Evolutionary conservation across 2,888 invertebrate genomes (phyloP).

Genomic region (Dysmachus trigonus): DNA sequence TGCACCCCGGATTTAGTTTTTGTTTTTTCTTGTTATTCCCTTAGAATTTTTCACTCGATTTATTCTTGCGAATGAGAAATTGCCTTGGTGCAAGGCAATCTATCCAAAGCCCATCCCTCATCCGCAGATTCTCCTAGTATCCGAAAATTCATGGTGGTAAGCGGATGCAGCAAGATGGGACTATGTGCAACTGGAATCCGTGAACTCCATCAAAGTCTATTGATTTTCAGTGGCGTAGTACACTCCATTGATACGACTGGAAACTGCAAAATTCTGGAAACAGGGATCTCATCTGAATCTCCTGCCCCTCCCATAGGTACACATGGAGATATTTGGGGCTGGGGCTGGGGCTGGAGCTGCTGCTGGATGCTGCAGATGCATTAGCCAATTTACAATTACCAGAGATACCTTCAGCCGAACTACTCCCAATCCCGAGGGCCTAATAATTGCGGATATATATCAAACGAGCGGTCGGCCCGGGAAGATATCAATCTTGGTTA

Average conservation of each 20-base stretch:
- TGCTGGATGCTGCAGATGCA: neutral
- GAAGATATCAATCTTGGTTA: neutral
- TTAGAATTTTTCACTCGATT: slow-evolving; percentile 28
- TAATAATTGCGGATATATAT: slow-evolving; percentile 25
- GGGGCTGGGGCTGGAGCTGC: neutral
- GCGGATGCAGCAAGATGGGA: slow-evolving; percentile 27
- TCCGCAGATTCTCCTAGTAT: slow-evolving; percentile 2
- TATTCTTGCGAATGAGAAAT: slow-evolving; percentile 23
- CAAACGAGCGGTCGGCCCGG: neutral
- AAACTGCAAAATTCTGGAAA: neutral
- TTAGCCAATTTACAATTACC: slow-evolving; percentile 19
- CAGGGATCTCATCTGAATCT: neutral
- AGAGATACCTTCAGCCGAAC: neutral
- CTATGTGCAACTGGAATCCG: slow-evolving; percentile 43
- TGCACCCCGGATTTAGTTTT: neutral
- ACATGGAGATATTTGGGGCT: neutral
- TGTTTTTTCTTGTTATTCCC: neutral
- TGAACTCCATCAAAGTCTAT: slow-evolving; percentile 46
- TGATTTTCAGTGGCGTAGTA: slow-evolving; percentile 28
- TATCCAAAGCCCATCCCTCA: slow-evolving; percentile 19
- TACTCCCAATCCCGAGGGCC: slow-evolving; percentile 22
- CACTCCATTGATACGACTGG: neutral
- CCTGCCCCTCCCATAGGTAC: no score
- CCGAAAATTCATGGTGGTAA: slow-evolving; percentile 10
- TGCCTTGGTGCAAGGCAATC: slow-evolving; percentile 37